phyloP scores from a whole-genome alignment of 2,797 vertebrate genomes.

The Syndactyla subalaris region DNA sequence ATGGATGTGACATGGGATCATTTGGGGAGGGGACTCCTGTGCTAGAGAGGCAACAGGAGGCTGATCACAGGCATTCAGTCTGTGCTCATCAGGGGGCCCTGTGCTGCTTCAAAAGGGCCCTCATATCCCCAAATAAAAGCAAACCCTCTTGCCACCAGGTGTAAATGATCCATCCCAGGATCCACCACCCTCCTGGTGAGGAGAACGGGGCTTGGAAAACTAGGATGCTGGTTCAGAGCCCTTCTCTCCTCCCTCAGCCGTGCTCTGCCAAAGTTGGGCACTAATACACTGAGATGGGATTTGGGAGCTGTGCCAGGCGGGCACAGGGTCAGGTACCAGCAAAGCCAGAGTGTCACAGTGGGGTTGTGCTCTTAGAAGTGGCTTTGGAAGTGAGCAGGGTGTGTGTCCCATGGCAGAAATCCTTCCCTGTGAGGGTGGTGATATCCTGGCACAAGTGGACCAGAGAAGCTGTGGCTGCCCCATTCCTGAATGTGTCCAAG shows the following conservation, averaged over 20 bases:
- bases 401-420: background rate
- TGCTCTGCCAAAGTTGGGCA: background rate
- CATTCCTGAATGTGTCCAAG: background rate
- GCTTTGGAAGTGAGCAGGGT: background rate
- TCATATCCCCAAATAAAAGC: background rate
- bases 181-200: background rate
- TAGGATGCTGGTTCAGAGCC: accelerated
- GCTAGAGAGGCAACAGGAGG: background rate
- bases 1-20: background rate
- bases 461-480: background rate
- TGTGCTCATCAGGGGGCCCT: background rate
- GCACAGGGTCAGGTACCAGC: background rate
- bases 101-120: background rate
- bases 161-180: background rate
- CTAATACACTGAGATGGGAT: accelerated
- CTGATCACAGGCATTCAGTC: background rate
- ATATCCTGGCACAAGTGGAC: background rate
- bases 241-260: background rate
- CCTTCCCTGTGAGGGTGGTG: accelerated
- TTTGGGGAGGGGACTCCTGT: background rate
- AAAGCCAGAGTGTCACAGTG: background rate
- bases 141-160: background rate
- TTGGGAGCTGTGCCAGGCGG: background rate
- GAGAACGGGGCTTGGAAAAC: background rate
- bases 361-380: background rate